Conservation (phyloP, 2,888 invertebrate species). For the Oithona nana region DNA sequence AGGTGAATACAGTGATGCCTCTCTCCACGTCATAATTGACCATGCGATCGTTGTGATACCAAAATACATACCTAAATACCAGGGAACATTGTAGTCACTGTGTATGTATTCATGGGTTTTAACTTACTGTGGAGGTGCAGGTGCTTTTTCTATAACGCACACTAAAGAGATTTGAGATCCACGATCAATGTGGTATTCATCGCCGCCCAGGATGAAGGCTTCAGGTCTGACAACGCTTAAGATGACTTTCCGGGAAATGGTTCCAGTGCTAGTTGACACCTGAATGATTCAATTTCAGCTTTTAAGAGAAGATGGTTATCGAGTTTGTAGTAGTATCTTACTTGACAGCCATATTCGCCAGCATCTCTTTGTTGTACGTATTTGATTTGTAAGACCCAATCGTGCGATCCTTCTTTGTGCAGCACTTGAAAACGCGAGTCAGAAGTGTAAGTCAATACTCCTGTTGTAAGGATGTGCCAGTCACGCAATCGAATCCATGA, state of each 20-base stretch:
- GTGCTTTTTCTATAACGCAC: constrained; percentile 7
- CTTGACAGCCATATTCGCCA: neutral
- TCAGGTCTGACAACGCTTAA: constrained; percentile 7
- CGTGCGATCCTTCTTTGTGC: neutral
- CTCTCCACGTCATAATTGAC: constrained; percentile 18
- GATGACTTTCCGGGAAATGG: constrained; percentile 1
- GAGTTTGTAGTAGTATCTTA: too few species aligned
- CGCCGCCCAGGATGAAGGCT: constrained; percentile 11
- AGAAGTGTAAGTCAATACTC: constrained; percentile 1
- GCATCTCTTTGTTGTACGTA: constrained; percentile 1
- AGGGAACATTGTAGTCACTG: too few species aligned
- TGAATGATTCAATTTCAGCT: neutral
- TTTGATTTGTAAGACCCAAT: constrained; percentile 4
- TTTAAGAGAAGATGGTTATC: neutral
- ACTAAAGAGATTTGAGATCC: constrained; percentile 2
- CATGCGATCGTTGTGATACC: constrained; percentile 19
- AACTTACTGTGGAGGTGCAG: constrained; percentile 3
- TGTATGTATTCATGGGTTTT: too few species aligned
- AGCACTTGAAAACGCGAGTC: neutral
- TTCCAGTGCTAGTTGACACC: constrained; percentile 2
- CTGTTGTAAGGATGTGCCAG: constrained; percentile 2
- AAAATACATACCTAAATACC: constrained; percentile 18
- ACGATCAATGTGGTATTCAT: constrained; percentile 12
- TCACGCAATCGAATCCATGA: constrained; percentile 4
- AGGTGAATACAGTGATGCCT: constrained; percentile 1